These are phyloP conservation scores for Spisula subtruncata DNA, from an alignment of 2,888 invertebrate species.

Conservation along the genomic window DNA sequence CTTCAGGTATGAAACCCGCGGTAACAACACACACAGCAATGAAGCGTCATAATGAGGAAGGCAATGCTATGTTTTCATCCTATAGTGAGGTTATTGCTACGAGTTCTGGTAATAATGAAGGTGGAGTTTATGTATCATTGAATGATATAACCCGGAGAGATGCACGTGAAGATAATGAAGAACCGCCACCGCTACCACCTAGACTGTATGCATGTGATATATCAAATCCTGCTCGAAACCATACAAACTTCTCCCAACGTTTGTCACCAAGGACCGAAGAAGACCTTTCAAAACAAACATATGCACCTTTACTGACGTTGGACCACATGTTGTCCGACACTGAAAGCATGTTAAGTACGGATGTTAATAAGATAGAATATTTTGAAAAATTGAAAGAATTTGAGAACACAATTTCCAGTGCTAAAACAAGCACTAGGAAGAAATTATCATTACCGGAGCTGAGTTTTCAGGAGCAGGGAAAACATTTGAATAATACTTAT, in stretches of 20 bases:
- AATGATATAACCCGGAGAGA: neutral
- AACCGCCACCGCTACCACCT: neutral
- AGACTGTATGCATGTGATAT: neutral
- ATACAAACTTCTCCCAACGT: neutral
- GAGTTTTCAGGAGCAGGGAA: too few species aligned
- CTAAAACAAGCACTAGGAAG: neutral
- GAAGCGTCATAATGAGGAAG: neutral
- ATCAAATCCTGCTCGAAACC: neutral
- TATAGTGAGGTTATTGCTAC: neutral
- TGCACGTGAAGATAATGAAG: neutral
- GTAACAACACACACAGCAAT: neutral
- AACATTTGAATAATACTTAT: neutral
- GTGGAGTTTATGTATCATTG: neutral
- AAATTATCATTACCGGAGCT: neutral
- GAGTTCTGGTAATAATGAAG: neutral
- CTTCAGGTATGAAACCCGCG: neutral
- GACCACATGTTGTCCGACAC: slow-evolving; percentile 23
- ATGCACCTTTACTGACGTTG: neutral
- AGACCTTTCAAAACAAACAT: neutral
- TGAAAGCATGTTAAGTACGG: slow-evolving; percentile 45
- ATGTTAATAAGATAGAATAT: slow-evolving; percentile 38
- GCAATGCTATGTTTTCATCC: neutral
- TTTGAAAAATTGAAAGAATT: slow-evolving; percentile 54
- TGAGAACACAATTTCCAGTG: slow-evolving; percentile 30
- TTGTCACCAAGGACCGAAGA: neutral